These are phyloP conservation scores for Pontoporia blainvillei DNA, from an alignment of 2,113 vertebrate species.

Conservation along the genomic window DNA sequence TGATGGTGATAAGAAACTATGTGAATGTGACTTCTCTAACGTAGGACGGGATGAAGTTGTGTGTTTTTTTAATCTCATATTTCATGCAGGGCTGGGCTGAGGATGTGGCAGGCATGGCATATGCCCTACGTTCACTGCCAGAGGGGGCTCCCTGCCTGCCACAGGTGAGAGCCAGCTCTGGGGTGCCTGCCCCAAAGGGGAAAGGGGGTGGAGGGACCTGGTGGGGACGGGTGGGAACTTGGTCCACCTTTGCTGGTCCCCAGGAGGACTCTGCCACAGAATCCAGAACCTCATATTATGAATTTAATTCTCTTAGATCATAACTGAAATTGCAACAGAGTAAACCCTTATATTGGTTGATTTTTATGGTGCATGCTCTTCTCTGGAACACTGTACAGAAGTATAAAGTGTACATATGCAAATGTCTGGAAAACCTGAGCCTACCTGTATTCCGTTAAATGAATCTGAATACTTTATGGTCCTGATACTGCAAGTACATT, in stretches of 20 bases:
- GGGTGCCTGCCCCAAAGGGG: constrained; percentile 56
- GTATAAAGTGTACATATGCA: not conserved
- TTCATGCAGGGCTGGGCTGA: constrained; percentile 79
- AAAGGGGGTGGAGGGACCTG: constrained; percentile 27
- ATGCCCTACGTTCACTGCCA: constrained; percentile 78
- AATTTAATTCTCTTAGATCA: constrained; percentile 15
- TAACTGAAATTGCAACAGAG: not conserved
- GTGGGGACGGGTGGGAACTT: not conserved
- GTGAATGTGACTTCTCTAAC: constrained; percentile 62
- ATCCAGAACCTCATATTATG: not conserved
- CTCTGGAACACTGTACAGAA: not conserved
- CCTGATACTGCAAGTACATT: not conserved
- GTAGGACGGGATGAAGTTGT: constrained; percentile 74
- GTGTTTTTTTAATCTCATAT: constrained; percentile 76
- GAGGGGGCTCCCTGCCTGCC: constrained; percentile 79
- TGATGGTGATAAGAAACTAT: constrained; percentile 47
- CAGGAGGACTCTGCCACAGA: not conserved
- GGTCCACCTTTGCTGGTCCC: not conserved
- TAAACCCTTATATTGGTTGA: not conserved
- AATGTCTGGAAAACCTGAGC: not conserved
- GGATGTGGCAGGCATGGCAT: constrained; percentile 78
- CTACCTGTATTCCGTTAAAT: not conserved
- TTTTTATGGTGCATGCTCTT: not conserved
- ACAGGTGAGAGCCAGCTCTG: constrained; percentile 79
- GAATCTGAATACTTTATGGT: not conserved